A percentile compares a stretch with the other conserved stretches of the same genome.
phyloP scores from a whole-genome alignment of 2,888 invertebrate species.

The Pandemis cinnamomeana region DNA sequence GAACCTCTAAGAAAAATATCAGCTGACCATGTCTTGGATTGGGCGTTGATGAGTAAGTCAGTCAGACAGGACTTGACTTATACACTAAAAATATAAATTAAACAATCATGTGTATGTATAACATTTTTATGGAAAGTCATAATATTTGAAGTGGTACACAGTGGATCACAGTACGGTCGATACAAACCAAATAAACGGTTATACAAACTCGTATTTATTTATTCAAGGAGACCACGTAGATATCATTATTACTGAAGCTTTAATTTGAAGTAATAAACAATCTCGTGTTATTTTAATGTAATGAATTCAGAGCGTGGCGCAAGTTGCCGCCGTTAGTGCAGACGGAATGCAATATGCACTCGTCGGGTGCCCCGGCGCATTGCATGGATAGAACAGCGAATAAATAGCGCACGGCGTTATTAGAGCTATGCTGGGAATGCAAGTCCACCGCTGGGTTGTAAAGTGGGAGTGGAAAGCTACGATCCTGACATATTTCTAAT shows the following conservation, averaged over 20 bases:
- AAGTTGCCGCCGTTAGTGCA: slow-evolving; percentile 3
- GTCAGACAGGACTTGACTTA: too few species aligned
- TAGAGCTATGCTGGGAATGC: neutral
- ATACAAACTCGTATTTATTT: neutral
- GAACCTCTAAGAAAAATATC: too few species aligned
- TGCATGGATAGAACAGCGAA: neutral
- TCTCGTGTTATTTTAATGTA: neutral
- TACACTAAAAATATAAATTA: too few species aligned
- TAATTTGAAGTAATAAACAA: neutral
- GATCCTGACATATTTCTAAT: too few species aligned
- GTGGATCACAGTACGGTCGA: neutral
- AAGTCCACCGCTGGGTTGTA: too few species aligned
- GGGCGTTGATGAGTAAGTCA: too few species aligned
- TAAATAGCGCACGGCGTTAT: neutral
- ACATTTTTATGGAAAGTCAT: too few species aligned
- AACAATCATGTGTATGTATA: too few species aligned
- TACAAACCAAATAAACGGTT: neutral
- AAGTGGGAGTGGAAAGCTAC: too few species aligned
- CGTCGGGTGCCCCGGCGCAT: neutral
- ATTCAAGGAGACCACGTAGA: too few species aligned
- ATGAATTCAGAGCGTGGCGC: neutral
- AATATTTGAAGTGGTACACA: neutral
- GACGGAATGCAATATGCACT: slow-evolving; percentile 25
- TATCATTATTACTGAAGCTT: neutral
- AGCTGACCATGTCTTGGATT: too few species aligned